Evolutionary conservation across 2,888 invertebrate genomes (phyloP), one percentile per base, ranked within the genome.

Genomic region (Esperia sulphurella): DNA sequence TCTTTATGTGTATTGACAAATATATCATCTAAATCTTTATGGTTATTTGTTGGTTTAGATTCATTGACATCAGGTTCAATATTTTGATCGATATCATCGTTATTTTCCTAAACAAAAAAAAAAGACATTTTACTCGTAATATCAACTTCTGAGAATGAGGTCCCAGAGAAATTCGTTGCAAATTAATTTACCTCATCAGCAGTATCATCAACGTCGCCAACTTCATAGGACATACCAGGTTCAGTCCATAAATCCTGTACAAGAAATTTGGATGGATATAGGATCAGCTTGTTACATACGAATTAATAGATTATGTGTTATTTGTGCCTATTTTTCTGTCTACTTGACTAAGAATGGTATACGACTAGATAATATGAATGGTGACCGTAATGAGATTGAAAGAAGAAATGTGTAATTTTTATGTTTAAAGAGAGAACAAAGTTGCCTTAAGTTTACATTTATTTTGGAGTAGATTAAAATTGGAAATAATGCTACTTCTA

Each of bases 181-280:
- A 2, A 31, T 21, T 31, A 31, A 35, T 43, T 31, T 43, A 46
- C 43, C 14, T 48, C 38, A 3, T 48, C n/a, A 14, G 9, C 7
- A 28, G 39, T 21, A 4, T 9, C 9, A n/a, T 42, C 12, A 12
- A 30, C 33, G 30, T 43, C 30, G 14, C 51, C 51, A 28, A 51
- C 43, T 30, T 46, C 46, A 14, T 46, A 51, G 10, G 39, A 37
- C 6, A 37, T 13, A 8, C 12, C 30, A 9, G 45, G 40, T 3
- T 40, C 12, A n/a, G 12, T 40, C 5, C 40, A 21, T 9, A 6
- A 6, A 8, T 14, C 14, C 13, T 8, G 14, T 5, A 10, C 14
- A 8, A 7, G 31, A 5, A 2, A 5, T 31, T 31, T 31, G 5
- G 30, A 30, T 31, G 2, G 8, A 10, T 10, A 10, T 9, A 31